A percentile compares a stretch with the other conserved stretches of the same genome.
Conservation (phyloP, 2,797 vertebrate genomes). For the Yasuhikotakia modesta region DNA sequence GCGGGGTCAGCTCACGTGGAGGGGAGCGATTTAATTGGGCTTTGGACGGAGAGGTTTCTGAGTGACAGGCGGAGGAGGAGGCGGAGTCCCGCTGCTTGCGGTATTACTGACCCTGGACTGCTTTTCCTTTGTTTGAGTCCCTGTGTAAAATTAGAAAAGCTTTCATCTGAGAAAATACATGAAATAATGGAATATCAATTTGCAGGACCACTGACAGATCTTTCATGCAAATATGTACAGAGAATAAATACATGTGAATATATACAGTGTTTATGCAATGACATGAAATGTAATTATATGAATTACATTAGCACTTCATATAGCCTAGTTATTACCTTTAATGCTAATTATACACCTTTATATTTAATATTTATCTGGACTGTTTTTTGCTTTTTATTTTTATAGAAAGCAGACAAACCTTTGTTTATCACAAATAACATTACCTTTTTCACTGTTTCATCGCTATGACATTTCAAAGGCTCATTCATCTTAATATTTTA, state of each 20-base stretch:
- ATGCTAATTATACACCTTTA: too few species aligned
- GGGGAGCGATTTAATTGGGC: slow-evolving; percentile 77
- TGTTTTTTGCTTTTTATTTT: too few species aligned
- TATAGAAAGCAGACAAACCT: too few species aligned
- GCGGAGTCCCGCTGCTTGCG: slow-evolving; percentile 76
- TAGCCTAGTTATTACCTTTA: not conserved
- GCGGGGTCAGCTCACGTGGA: slow-evolving; percentile 75
- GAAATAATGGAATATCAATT: slow-evolving; percentile 52
- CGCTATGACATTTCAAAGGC: slow-evolving; percentile 18
- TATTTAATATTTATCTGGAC: too few species aligned
- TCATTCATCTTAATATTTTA: slow-evolving; percentile 19
- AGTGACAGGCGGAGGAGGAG: slow-evolving; percentile 82
- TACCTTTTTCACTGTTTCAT: not conserved
- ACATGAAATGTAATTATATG: not conserved
- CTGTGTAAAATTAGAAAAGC: slow-evolving; percentile 47
- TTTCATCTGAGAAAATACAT: slow-evolving; percentile 53
- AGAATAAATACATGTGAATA: not conserved
- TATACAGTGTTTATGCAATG: not conserved
- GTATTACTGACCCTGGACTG: slow-evolving; percentile 64
- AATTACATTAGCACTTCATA: not conserved
- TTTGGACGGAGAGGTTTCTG: slow-evolving; percentile 77
- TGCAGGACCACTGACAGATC: slow-evolving; percentile 29
- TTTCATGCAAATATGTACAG: slow-evolving; percentile 1
- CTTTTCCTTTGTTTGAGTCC: slow-evolving; percentile 58
- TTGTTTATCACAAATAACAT: not conserved